Percentiles rank a stretch among this genome's conserved stretches.
phyloP scores from a whole-genome alignment of 2,113 vertebrate species.

The Oceanodroma tethys region DNA sequence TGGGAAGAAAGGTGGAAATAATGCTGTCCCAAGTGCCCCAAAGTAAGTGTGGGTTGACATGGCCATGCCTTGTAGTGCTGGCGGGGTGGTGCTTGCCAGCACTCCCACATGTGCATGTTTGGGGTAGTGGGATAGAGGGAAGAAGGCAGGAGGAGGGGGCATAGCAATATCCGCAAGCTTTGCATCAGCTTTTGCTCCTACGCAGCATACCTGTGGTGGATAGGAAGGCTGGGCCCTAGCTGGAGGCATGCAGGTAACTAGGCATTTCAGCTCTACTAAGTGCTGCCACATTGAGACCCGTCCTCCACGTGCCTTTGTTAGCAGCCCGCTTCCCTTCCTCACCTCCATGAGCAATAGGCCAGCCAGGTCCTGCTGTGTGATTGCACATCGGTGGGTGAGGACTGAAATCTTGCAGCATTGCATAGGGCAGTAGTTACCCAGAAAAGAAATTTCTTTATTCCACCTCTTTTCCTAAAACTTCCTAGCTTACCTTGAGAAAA shows the following conservation, averaged over 20 bases:
- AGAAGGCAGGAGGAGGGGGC: neutral
- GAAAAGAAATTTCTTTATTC: neutral
- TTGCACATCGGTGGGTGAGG: neutral
- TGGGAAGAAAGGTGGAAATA: neutral
- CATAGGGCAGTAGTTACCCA: neutral
- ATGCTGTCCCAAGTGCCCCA: neutral
- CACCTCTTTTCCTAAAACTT: neutral
- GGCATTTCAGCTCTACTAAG: neutral
- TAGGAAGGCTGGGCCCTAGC: neutral
- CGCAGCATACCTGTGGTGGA: neutral
- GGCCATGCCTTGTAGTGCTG: neutral
- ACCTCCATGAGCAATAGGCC: neutral
- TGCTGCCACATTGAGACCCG: neutral
- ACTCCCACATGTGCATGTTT: fast-evolving
- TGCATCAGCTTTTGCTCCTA: neutral
- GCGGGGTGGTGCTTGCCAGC: neutral
- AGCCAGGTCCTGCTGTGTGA: neutral
- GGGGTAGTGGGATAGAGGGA: neutral
- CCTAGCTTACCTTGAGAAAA: neutral
- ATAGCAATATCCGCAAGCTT: neutral
- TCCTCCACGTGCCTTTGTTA: neutral
- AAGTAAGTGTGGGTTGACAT: neutral
- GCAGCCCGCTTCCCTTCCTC: neutral
- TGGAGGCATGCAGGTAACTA: neutral
- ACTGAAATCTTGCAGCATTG: neutral